Evolutionary conservation across 2,113 vertebrate species (phyloP), one percentile per base, ranked within the genome.

Genomic region (Misgurnus anguillicaudatus): DNA sequence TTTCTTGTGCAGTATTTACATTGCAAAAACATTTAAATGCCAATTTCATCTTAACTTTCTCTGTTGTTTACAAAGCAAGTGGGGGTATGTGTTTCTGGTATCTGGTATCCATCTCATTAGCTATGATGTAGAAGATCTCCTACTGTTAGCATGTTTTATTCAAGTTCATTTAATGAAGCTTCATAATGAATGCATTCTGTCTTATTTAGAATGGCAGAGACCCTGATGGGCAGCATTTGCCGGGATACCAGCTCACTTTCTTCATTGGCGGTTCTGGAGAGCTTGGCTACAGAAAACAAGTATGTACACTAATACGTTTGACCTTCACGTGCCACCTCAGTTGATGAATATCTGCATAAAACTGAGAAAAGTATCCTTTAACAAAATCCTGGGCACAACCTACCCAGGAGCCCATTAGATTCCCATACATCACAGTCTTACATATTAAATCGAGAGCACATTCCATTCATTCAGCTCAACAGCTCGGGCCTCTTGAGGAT

Each of bases 211-310:
- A 93, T 96, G 87, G 85, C 91, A 78, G 91, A 90, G 87, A 88
- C 87, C 67, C 86, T 99, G 87, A 82, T 95, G 85, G 86, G 1
- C 0, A 93, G 91, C 78, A 53, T 95, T 51, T 87, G 76, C 64
- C 81, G 73, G 81, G 75, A 80, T 13, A 89, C 91, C 70, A 80
- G 45, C 83, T 87, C 84, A 78, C 91, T 48, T 19, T 77, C 38
- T 24, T 94, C 92, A 7, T 89, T 94, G 82, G 75, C 74, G 31
- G 84, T 98, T 75, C 85, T 96, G 21, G 86, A 90, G 75, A 89
- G 90, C 62, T 89, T 98, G 85, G 78, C 77, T 68, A 70, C 75
- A 72, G 95, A 96, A 78, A 77, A 94, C 48, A 92, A 93, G 97
- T 98, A 93, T 87, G 80, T 7, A 21, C 66, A 19, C 74, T 48